Base-by-base conservation (phyloP, 1,140 invertebrate genomes). In the Bombus soroeensis region DNA sequence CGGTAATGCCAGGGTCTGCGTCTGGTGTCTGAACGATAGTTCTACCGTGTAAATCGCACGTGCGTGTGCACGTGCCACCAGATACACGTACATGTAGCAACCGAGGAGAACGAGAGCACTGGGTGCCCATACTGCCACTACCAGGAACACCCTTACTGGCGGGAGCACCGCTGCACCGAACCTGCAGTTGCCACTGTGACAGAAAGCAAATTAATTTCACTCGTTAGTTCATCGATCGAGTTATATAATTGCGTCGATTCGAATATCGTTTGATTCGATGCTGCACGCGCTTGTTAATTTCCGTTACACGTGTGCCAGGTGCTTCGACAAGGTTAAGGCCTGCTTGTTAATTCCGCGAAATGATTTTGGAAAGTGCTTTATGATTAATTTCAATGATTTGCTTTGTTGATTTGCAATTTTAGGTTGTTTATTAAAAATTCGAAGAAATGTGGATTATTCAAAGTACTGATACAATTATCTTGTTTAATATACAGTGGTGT, bases 71-170 rank as follows among this genome's bases (percentile, higher is more conserved):
- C 97, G 93, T 10, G 97, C 97, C 32, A 97, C 96, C 66, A 96
- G 93, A 91, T 97, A 97, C 82, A 97, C 96, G 91, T 97, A 97
- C 86, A 95, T 95, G 92, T 97, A 97, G 90, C 96, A 97, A 25
- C 95, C 94, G n/a, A 97, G 92, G 25, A 97, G 93, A 43, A 96
- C 93, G 6, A 96, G 81, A 0, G 95, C 94, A 87, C 96, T 96
- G 10, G 96, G 96, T 32, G 95, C 95, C 94, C 96, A 97, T 43
- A 96, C 96, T 12, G 94, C 96, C 83, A 95, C 94, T 76, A 96
- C 95, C 87, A 96, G 94, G 87, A 96, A 96, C 59, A 96, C 91
- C 83, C 95, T 95, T 6, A 96, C 94, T 0, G 96, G 95, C 25
- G 95, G 94, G 77, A 94, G 92, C 62, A 96, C 94, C 22, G 95